A percentile compares a stretch with the other conserved stretches of the same genome.
Conservation (phyloP, 2,888 invertebrate species). For the Oasisia sp. region DNA sequence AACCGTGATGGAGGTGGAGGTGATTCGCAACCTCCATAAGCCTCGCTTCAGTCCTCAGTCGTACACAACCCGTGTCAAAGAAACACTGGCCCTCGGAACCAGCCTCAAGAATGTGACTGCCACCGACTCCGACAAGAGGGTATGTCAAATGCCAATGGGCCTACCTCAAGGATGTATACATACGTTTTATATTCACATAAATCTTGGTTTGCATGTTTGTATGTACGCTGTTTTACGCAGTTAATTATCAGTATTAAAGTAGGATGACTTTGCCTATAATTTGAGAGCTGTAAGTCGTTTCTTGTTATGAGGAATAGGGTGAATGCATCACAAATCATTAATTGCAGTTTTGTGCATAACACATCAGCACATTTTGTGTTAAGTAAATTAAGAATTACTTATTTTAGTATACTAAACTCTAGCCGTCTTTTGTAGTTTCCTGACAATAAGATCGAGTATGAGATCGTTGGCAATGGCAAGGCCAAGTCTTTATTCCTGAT, state of each 20-base stretch:
- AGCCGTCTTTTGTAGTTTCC: slow-evolving; percentile 35
- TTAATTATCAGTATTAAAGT: neutral
- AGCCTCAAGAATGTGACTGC: slow-evolving; percentile 49
- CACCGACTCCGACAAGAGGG: slow-evolving; percentile 49
- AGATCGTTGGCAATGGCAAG: slow-evolving; percentile 33
- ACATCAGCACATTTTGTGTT: too few relatives aligned
- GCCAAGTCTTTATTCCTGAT: slow-evolving; percentile 40
- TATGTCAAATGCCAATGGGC: slow-evolving; percentile 35
- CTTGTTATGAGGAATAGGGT: too few relatives aligned
- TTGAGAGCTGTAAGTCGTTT: neutral
- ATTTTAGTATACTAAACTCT: neutral
- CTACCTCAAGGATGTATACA: neutral
- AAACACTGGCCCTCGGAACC: slow-evolving; percentile 49
- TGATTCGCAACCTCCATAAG: slow-evolving; percentile 44
- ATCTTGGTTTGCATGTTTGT: neutral
- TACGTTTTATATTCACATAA: neutral
- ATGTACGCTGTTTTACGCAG: neutral
- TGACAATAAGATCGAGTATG: slow-evolving; percentile 38
- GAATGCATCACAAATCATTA: too few relatives aligned
- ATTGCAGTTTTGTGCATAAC: too few relatives aligned
- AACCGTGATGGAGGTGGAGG: slow-evolving; percentile 44
- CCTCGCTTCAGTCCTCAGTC: slow-evolving; percentile 35
- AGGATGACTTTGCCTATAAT: neutral
- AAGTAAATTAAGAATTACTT: too few relatives aligned
- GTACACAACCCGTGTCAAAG: slow-evolving; percentile 45